Percentiles rank a stretch among this genome's conserved stretches.
Evolutionary conservation across 2,113 vertebrate genomes (phyloP).

Genomic region (Oncorhynchus tshawytscha): DNA sequence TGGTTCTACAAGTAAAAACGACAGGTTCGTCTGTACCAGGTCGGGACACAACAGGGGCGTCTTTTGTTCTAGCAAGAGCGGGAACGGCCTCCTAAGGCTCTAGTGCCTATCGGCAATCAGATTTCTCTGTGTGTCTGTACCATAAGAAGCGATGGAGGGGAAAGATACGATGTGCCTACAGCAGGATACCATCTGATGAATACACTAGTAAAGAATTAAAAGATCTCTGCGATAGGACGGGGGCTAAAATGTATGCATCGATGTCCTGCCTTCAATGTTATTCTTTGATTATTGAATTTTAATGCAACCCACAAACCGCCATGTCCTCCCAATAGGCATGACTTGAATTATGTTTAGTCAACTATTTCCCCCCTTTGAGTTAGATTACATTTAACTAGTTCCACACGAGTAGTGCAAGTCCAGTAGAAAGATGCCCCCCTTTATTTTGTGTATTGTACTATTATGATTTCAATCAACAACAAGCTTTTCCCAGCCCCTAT

Average conservation of each 20-base stretch:
- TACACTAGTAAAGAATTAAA: conserved; percentile 56
- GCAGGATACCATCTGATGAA: conserved; percentile 51
- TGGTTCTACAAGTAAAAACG: no score
- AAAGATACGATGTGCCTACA: conserved; percentile 50
- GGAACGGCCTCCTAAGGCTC: no score
- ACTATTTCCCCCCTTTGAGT: conserved; percentile 14
- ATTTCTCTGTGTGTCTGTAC: no score
- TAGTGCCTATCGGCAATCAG: no score
- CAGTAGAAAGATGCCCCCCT: background rate
- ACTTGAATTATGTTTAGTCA: conserved; percentile 34
- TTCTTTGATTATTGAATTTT: conserved; percentile 40
- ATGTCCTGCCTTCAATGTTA: conserved; percentile 57
- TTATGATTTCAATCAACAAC: conserved; percentile 8
- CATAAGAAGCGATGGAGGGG: conserved; percentile 52
- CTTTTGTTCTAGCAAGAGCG: no score
- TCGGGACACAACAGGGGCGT: no score
- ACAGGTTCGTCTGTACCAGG: no score
- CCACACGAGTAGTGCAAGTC: conserved; percentile 33
- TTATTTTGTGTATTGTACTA: background rate
- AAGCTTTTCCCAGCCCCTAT: conserved; percentile 25
- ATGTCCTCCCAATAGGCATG: conserved; percentile 37
- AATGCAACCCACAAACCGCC: conserved; percentile 25
- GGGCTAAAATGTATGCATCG: conserved; percentile 43
- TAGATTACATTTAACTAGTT: conserved; percentile 34
- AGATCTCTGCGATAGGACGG: conserved; percentile 42